Percentiles rank a stretch among this genome's conserved stretches.
Conservation (phyloP, 1,140 invertebrate genomes). For the Vollenhovia emeryi region DNA sequence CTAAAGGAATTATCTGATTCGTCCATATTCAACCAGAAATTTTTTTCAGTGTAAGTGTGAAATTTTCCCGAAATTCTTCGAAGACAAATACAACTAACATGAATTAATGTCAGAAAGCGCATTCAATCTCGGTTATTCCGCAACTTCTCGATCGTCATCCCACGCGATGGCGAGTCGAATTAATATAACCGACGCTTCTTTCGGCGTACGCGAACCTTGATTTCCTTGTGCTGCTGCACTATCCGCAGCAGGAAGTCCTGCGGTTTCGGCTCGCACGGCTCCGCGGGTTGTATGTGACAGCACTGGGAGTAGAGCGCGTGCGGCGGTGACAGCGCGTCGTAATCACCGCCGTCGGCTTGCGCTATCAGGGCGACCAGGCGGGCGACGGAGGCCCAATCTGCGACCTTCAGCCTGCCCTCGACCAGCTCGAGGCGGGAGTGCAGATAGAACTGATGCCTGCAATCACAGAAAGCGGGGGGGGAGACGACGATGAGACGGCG, state of each 20-base stretch:
- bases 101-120: too few relatives aligned
- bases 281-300: slow-evolving; percentile 85
- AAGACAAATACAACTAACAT: too few relatives aligned
- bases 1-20: too few relatives aligned
- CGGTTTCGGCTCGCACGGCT: slow-evolving; percentile 87
- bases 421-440: slow-evolving; percentile 91
- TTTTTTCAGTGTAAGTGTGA: too few relatives aligned
- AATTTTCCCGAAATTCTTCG: too few relatives aligned
- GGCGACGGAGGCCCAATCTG: slow-evolving; percentile 89
- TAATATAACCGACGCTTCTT: not conserved
- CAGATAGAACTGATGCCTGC: slow-evolving; percentile 93
- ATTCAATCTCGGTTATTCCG: not conserved
- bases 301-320: slow-evolving; percentile 88
- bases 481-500: slow-evolving; percentile 14
- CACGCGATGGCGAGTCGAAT: not conserved
- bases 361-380: slow-evolving; percentile 91
- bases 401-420: slow-evolving; percentile 89
- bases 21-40: too few relatives aligned
- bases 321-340: slow-evolving; percentile 87
- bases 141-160: not conserved
- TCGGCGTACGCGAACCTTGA: slow-evolving; percentile 77
- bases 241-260: slow-evolving; percentile 88
- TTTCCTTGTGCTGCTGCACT: slow-evolving; percentile 87
- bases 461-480: slow-evolving; percentile 72
- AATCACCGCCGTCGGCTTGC: slow-evolving; percentile 90